A percentile compares a stretch with the other conserved stretches of the same genome.
Evolutionary conservation across 2,888 invertebrate genomes (phyloP).

Genomic region (Troglohyphantes excavatus): DNA sequence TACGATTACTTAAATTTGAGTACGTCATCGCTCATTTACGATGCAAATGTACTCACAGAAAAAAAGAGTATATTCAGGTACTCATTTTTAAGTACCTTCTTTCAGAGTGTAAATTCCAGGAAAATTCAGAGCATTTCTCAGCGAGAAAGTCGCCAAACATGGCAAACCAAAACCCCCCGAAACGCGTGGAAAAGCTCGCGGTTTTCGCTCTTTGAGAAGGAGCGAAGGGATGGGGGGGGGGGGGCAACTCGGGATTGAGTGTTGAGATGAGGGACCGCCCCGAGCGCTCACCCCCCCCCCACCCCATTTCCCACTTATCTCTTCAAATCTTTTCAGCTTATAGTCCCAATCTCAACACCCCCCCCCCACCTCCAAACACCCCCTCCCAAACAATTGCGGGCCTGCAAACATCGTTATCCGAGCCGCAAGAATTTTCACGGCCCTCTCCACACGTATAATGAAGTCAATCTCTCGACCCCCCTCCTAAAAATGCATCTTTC

Average conservation of each 20-base stretch:
- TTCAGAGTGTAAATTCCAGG: no score
- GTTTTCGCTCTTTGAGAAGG: conserved; percentile 57
- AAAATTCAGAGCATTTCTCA: no score
- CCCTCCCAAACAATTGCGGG: conserved; percentile 9
- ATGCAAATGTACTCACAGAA: no score
- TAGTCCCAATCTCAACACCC: conserved; percentile 15
- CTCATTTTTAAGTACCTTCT: no score
- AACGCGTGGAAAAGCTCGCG: conserved; percentile 49
- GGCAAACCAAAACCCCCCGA: neutral
- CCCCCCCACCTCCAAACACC: conserved; percentile 30
- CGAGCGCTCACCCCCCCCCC: conserved; percentile 28
- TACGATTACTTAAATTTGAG: no score
- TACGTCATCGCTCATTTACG: no score
- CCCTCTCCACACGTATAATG: conserved; percentile 12
- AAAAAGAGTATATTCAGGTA: no score
- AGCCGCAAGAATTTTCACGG: conserved; percentile 45
- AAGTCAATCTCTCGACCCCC: conserved; percentile 60
- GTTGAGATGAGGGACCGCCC: conserved; percentile 54
- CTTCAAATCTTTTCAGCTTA: conserved; percentile 60
- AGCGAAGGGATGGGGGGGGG: conserved; percentile 21
- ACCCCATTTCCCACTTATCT: conserved; percentile 35
- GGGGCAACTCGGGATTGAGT: conserved; percentile 7
- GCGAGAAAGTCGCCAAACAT: conserved; percentile 13
- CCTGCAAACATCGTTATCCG: conserved; percentile 61
- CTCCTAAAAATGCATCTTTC: conserved; percentile 13